A percentile compares a stretch with the other conserved stretches of the same genome.
Evolutionary conservation across 2,113 vertebrate species (phyloP).

Genomic region (Upupa epops): DNA sequence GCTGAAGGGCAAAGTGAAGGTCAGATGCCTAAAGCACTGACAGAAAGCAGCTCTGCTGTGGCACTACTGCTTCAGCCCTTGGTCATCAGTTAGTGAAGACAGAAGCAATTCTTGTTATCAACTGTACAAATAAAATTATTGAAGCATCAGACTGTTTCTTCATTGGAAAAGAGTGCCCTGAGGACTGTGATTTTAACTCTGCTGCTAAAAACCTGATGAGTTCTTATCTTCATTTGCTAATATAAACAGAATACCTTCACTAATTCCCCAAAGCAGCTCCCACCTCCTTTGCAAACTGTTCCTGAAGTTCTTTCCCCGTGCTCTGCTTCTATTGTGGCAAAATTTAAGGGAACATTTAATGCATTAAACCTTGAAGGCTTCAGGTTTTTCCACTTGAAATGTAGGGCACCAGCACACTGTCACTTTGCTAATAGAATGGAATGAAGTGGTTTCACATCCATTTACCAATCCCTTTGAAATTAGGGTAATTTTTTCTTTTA

Average conservation of each 20-base stretch:
- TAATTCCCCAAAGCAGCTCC: slow-evolving; percentile 42
- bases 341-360: not conserved
- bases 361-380: not conserved
- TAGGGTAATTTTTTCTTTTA: not conserved
- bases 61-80: not conserved
- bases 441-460: not conserved
- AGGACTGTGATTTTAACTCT: slow-evolving; percentile 53
- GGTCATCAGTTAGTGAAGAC: slow-evolving; percentile 28
- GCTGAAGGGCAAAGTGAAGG: slow-evolving; percentile 35
- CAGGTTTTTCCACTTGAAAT: not conserved
- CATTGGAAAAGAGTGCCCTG: not conserved
- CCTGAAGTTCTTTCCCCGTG: not conserved
- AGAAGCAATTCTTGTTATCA: slow-evolving; percentile 45
- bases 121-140: slow-evolving; percentile 61
- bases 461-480: not conserved
- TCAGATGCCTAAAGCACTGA: slow-evolving; percentile 1
- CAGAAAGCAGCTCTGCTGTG: not conserved
- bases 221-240: slow-evolving; percentile 59
- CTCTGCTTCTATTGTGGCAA: not conserved
- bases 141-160: slow-evolving; percentile 15
- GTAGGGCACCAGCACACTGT: not conserved
- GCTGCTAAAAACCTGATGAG: not conserved
- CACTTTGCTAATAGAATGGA: not conserved
- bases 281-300: not conserved
- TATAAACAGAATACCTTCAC: slow-evolving; percentile 44